Percentiles rank a stretch among this genome's conserved stretches.
Evolutionary conservation across 2,797 vertebrate species (phyloP).

Genomic region (Hippopotamyrus pictus): DNA sequence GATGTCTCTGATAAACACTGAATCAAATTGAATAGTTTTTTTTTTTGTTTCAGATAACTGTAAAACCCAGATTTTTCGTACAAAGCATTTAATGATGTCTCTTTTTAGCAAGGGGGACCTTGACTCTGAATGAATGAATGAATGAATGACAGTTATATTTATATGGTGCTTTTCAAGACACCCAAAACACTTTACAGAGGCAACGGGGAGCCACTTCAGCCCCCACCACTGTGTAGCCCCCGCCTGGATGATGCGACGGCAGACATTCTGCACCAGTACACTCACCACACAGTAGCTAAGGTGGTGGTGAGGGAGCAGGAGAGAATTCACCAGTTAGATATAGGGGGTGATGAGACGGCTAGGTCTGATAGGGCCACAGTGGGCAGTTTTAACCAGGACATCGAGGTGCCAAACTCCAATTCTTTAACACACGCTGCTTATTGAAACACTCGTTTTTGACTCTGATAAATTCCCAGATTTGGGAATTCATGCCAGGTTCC

Average conservation of each 20-base stretch:
- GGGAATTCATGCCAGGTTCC: background rate
- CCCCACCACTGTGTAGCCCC: background rate
- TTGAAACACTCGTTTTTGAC: background rate
- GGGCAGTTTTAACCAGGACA: background rate
- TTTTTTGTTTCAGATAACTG: background rate
- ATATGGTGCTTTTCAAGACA: background rate
- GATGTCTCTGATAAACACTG: background rate
- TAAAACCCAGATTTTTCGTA: background rate
- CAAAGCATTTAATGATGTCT: background rate
- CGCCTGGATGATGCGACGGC: background rate
- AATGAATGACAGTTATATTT: background rate
- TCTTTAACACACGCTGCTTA: background rate
- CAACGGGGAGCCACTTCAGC: background rate
- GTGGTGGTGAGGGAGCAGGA: no score
- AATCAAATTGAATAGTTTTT: background rate
- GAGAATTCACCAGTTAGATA: no score
- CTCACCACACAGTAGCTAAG: background rate
- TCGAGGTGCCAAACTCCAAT: background rate
- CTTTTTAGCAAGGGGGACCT: background rate
- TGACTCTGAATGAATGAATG: background rate
- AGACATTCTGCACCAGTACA: background rate
- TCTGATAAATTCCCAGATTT: background rate
- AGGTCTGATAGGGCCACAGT: background rate
- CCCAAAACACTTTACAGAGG: background rate
- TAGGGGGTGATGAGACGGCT: background rate